phyloP scores from a whole-genome alignment of 2,797 vertebrate genomes.

The Gallinago nigripennis region DNA sequence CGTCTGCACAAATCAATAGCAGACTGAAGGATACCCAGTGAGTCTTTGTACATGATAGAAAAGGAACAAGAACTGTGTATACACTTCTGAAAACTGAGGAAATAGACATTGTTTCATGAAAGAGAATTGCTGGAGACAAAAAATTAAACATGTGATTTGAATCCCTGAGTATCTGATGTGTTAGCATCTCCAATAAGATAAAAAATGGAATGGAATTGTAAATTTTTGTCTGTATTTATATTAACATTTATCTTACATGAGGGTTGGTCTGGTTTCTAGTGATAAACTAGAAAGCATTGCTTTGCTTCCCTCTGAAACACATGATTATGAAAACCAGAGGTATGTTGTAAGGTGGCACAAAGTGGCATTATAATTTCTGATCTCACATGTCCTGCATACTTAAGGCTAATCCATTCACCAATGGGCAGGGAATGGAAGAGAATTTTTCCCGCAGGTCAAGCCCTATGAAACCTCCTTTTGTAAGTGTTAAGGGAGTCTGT shows the following conservation, averaged over 20 bases:
- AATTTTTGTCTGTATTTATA: not conserved
- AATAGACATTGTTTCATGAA: not conserved
- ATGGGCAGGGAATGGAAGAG: not conserved
- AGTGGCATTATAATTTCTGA: not conserved
- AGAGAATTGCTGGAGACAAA: not conserved
- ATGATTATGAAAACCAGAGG: accelerated
- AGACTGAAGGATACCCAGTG: not conserved
- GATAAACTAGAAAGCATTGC: not conserved
- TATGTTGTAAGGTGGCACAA: not conserved
- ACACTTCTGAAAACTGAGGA: not conserved
- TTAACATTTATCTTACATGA: not conserved
- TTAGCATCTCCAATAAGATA: not conserved
- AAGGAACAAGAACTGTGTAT: not conserved
- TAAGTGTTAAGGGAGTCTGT: not conserved
- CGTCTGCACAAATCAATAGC: not conserved
- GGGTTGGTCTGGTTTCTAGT: not conserved
- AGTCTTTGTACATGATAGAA: not conserved
- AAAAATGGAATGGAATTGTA: not conserved
- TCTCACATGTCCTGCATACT: not conserved
- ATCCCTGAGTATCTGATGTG: not conserved
- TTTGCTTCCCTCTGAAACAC: not conserved
- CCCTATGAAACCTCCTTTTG: not conserved
- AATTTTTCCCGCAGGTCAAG: not conserved
- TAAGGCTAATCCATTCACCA: not conserved
- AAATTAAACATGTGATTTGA: not conserved